phyloP scores from a whole-genome alignment of 2,888 invertebrate genomes.

The Calephelis perditalis region DNA sequence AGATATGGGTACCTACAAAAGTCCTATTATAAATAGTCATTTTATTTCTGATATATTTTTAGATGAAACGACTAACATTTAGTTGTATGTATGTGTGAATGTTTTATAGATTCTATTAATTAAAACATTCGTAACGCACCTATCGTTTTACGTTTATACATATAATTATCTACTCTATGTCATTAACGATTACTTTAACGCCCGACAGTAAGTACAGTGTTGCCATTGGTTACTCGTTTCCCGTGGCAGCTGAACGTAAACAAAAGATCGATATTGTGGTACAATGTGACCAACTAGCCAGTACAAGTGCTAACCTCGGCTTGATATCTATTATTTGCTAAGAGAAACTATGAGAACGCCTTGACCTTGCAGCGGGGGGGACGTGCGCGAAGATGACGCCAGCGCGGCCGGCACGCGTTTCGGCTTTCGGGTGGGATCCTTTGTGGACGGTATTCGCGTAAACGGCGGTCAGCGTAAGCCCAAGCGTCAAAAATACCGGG shows the following conservation, averaged over 20 bases:
- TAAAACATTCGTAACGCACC: too few species aligned
- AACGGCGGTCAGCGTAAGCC: slow-evolving; percentile 69
- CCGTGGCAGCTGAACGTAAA: slow-evolving; percentile 71
- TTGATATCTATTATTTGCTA: slow-evolving; percentile 34
- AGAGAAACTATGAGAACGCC: slow-evolving; percentile 69
- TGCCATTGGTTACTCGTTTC: slow-evolving; percentile 52
- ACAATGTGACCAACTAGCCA: slow-evolving; percentile 9
- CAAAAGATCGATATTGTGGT: slow-evolving; percentile 64
- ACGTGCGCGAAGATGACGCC: slow-evolving; percentile 68
- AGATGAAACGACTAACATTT: too few species aligned
- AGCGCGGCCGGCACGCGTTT: slow-evolving; percentile 64
- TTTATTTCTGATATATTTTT: too few species aligned
- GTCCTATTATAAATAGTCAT: too few species aligned
- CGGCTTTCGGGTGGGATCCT: slow-evolving; percentile 78
- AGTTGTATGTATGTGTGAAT: too few species aligned
- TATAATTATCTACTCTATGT: slow-evolving; percentile 21
- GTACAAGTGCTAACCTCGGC: slow-evolving; percentile 14
- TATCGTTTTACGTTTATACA: too few species aligned
- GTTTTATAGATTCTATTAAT: too few species aligned
- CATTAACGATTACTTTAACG: slow-evolving; percentile 36
- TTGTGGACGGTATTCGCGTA: slow-evolving; percentile 74
- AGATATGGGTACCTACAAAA: too few species aligned
- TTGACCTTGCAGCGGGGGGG: slow-evolving; percentile 74
- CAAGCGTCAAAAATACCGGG: slow-evolving; percentile 66
- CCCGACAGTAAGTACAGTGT: slow-evolving; percentile 36